Percentiles rank a stretch among this genome's conserved stretches.
phyloP scores from a whole-genome alignment of 2,797 vertebrate species.

The Anolis apletophallus region DNA sequence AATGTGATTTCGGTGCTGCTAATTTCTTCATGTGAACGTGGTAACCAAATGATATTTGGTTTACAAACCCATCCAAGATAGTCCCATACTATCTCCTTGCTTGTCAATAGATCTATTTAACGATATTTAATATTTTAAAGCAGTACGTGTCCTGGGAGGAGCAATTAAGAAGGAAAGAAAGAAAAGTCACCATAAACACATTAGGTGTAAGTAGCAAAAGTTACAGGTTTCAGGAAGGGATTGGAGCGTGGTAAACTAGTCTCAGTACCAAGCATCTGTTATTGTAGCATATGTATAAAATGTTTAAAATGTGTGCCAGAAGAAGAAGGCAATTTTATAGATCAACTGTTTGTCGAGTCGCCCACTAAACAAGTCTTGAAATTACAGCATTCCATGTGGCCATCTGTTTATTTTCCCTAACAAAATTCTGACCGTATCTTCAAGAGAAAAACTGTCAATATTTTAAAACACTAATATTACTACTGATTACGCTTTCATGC shows the following conservation, averaged over 20 bases:
- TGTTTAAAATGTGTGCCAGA: constrained; percentile 63
- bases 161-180: constrained; percentile 46
- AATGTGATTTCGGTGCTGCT: constrained; percentile 62
- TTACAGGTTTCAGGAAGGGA: constrained; percentile 39
- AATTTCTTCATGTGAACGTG: constrained; percentile 68
- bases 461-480: constrained; percentile 56
- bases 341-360: constrained; percentile 65
- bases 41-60: constrained; percentile 65
- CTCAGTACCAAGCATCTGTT: constrained; percentile 72
- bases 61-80: constrained; percentile 65
- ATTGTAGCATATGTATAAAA: constrained; percentile 55
- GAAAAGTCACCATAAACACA: constrained; percentile 54
- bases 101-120: constrained; percentile 61
- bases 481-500: constrained; percentile 39
- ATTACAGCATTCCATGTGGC: constrained; percentile 61
- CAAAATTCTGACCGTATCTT: constrained; percentile 63
- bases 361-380: constrained; percentile 66
- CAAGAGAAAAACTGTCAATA: constrained; percentile 62
- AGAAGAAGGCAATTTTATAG: constrained; percentile 68
- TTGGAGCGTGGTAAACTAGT: constrained; percentile 52
- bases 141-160: constrained; percentile 48
- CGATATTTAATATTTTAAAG: constrained; percentile 67
- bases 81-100: constrained; percentile 63
- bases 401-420: constrained; percentile 69
- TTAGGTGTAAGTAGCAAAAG: constrained; percentile 51